A percentile compares a stretch with the other conserved stretches of the same genome.
Conservation (phyloP, 2,797 vertebrate genomes). For the Tapera naevia region DNA sequence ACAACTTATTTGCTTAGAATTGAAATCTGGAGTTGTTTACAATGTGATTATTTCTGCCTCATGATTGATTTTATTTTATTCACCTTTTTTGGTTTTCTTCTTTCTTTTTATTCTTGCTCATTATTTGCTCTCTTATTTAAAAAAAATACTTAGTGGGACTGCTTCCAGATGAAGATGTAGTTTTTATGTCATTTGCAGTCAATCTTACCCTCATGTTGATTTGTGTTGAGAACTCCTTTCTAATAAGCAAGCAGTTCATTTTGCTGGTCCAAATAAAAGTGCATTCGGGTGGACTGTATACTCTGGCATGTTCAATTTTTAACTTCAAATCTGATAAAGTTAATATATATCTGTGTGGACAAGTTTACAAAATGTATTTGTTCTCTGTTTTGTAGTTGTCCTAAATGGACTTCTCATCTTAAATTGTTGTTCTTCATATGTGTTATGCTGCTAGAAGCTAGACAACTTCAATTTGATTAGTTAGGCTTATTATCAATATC, state of each 20-base stretch:
- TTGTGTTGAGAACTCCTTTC: background rate
- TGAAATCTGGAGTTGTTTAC: background rate
- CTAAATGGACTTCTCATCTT: background rate
- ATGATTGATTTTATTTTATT: background rate
- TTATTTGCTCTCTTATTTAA: background rate
- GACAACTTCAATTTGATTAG: constrained; percentile 58
- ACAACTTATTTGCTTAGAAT: constrained; percentile 29
- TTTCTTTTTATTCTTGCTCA: background rate
- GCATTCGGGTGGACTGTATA: background rate
- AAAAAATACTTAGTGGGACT: background rate
- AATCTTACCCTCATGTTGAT: background rate
- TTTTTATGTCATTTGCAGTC: background rate
- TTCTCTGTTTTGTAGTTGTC: background rate
- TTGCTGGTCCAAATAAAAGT: background rate
- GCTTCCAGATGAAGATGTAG: background rate
- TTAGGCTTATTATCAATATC: constrained; percentile 28
- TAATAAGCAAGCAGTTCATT: background rate
- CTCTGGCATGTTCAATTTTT: background rate
- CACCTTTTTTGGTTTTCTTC: background rate
- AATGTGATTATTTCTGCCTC: background rate
- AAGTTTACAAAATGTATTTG: background rate
- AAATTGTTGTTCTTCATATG: constrained; percentile 54
- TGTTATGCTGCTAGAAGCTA: constrained; percentile 55
- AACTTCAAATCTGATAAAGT: background rate
- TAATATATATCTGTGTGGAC: background rate